phyloP scores from a whole-genome alignment of 2,888 invertebrate species.

The Plagodis pulveraria region DNA sequence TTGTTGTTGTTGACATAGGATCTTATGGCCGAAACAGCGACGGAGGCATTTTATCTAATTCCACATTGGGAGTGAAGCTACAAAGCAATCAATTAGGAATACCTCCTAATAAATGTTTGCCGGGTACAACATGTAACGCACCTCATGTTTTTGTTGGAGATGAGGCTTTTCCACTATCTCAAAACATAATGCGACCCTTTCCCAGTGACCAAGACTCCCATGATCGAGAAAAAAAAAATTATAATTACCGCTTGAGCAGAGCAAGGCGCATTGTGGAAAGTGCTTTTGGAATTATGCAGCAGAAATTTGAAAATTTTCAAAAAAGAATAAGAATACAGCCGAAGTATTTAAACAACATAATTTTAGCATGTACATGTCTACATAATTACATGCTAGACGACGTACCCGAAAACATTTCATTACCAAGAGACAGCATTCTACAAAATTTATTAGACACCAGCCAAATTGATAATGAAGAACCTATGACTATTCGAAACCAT shows the following conservation, averaged over 20 bases:
- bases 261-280: too few relatives aligned
- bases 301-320: conserved; percentile 18
- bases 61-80: conserved; percentile 30
- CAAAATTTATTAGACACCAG: conserved; percentile 7
- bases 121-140: conserved; percentile 32
- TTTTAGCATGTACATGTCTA: conserved; percentile 7
- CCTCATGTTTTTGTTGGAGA: too few relatives aligned
- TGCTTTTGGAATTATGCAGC: too few relatives aligned
- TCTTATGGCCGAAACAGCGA: too few relatives aligned
- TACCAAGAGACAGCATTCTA: conserved; percentile 7
- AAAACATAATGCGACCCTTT: conserved; percentile 1
- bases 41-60: too few relatives aligned
- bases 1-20: too few relatives aligned
- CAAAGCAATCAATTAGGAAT: conserved; percentile 36
- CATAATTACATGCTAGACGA: conserved; percentile 9
- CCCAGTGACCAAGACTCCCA: not conserved
- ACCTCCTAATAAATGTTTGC: conserved; percentile 39
- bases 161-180: conserved; percentile 1
- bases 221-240: too few relatives aligned
- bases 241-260: too few relatives aligned
- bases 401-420: conserved; percentile 1
- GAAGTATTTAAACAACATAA: conserved; percentile 4
- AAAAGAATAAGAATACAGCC: conserved; percentile 4
- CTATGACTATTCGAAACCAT: conserved; percentile 7
- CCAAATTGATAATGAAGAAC: conserved; percentile 8